phyloP scores from a whole-genome alignment of 1,140 invertebrate species.

The Drosophila sp. region DNA sequence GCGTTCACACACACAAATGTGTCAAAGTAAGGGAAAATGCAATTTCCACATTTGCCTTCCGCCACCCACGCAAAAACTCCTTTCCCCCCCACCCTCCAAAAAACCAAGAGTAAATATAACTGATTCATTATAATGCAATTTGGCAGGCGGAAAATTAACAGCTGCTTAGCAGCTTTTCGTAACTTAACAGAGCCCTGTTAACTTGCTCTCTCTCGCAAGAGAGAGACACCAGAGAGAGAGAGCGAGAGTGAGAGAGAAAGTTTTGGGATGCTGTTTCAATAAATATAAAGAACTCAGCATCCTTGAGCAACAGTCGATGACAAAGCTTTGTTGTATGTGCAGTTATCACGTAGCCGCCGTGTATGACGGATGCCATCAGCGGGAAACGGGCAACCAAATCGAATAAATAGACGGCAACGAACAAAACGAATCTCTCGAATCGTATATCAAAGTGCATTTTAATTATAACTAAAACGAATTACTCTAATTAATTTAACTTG shows the following conservation, averaged over 20 bases:
- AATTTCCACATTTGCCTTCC: constrained; percentile 21
- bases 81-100: not conserved
- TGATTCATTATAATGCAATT: constrained; percentile 68
- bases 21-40: constrained; percentile 33
- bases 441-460: constrained; percentile 13
- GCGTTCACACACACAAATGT: not conserved
- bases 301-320: constrained; percentile 61
- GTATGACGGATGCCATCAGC: constrained; percentile 40
- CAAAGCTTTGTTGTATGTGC: constrained; percentile 30
- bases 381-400: not conserved
- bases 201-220: constrained; percentile 7
- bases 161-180: constrained; percentile 9
- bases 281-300: constrained; percentile 65
- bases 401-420: constrained; percentile 4
- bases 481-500: not conserved
- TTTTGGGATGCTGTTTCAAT: constrained; percentile 52
- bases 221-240: constrained; percentile 23
- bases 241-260: constrained; percentile 44
- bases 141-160: constrained; percentile 30
- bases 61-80: not conserved
- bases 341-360: constrained; percentile 63
- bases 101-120: constrained; percentile 43
- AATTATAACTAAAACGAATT: not conserved
- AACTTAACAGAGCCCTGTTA: constrained; percentile 55
- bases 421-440: constrained; percentile 18